Conservation (phyloP, 2,888 invertebrate species). For the Rhingia campestris region DNA sequence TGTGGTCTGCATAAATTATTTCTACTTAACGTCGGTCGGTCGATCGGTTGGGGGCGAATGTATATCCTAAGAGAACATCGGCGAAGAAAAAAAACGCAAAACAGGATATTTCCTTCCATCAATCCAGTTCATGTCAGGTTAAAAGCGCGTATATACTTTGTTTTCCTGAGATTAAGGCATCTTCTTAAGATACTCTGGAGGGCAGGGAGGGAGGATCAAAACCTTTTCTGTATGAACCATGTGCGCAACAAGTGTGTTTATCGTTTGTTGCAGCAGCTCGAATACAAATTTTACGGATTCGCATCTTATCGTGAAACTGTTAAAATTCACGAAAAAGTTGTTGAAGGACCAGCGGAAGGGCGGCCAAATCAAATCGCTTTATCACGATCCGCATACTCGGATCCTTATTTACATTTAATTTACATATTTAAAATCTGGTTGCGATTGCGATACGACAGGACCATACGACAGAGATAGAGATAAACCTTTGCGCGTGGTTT, state of each 20-base stretch:
- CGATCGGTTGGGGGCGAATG: constrained; percentile 61
- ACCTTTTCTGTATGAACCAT: constrained; percentile 39
- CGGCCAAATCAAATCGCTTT: constrained; percentile 74
- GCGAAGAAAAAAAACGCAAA: constrained; percentile 3
- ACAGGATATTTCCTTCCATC: constrained; percentile 71
- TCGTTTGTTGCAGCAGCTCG: constrained; percentile 45
- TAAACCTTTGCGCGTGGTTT: constrained; percentile 50
- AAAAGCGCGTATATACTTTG: constrained; percentile 12
- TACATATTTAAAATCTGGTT: constrained; percentile 74
- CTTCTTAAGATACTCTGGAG: constrained; percentile 7
- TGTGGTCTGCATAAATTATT: constrained; percentile 67
- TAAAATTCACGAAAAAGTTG: constrained; percentile 75
- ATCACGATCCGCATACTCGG: constrained; percentile 74
- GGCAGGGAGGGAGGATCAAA: neutral
- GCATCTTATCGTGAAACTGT: constrained; percentile 73
- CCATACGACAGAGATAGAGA: constrained; percentile 62
- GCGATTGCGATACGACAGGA: constrained; percentile 74
- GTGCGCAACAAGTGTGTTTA: constrained; percentile 67
- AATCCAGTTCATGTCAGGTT: constrained; percentile 66
- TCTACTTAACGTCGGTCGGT: constrained; percentile 46
- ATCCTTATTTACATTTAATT: constrained; percentile 75
- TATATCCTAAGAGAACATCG: constrained; percentile 36
- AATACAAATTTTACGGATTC: constrained; percentile 71
- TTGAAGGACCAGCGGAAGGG: constrained; percentile 73
- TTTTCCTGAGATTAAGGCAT: constrained; percentile 43